Evolutionary conservation across 2,113 vertebrate species (phyloP).

Genomic region (Rhynchomys soricoides): DNA sequence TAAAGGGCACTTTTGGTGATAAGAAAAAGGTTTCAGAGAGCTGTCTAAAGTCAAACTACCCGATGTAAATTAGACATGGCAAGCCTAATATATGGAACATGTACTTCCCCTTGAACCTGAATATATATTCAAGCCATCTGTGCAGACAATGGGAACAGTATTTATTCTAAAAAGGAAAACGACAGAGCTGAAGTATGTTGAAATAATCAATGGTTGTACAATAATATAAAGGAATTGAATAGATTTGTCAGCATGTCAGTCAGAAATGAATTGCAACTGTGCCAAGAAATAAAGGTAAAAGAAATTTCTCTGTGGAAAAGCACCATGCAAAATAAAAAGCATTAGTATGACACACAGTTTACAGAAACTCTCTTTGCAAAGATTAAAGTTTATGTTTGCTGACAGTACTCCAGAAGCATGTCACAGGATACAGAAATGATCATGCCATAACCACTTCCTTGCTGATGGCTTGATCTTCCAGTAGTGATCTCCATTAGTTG

Average conservation of each 20-base stretch:
- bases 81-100: constrained; percentile 36
- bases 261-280: constrained; percentile 70
- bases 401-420: constrained; percentile 74
- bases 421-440: constrained; percentile 72
- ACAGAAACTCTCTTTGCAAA: constrained; percentile 70
- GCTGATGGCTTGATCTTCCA: constrained; percentile 70
- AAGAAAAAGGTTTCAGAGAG: constrained; percentile 61
- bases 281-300: constrained; percentile 72
- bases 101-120: constrained; percentile 49
- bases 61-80: constrained; percentile 57
- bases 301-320: constrained; percentile 72
- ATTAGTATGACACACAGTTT: constrained; percentile 74
- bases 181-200: constrained; percentile 58
- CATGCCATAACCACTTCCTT: constrained; percentile 69
- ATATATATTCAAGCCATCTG: constrained; percentile 51
- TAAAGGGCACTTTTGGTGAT: constrained; percentile 49
- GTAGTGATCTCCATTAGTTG: constrained; percentile 53
- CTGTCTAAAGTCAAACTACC: constrained; percentile 48
- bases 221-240: constrained; percentile 65
- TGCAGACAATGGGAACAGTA: constrained; percentile 17
- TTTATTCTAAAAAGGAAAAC: constrained; percentile 67
- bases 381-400: constrained; percentile 78
- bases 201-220: constrained; percentile 74
- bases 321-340: constrained; percentile 70
- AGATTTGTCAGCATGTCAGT: constrained; percentile 72